Evolutionary conservation across 2,113 vertebrate species (phyloP).

Genomic region (Dicaeum eximium): DNA sequence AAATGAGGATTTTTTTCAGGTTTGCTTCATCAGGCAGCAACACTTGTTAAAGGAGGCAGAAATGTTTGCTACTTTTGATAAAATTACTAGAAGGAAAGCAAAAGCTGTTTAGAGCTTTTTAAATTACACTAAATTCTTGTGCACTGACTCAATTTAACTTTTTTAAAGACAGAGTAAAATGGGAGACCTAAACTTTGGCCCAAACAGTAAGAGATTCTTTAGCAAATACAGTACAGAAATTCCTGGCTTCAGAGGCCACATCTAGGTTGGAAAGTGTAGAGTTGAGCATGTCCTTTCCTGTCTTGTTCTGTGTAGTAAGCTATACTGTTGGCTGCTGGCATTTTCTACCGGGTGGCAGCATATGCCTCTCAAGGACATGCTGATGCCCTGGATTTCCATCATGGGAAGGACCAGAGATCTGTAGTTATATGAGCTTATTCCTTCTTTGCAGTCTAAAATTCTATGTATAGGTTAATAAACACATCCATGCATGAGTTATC

Average conservation of each 20-base stretch:
- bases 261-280: not conserved
- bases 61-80: not conserved
- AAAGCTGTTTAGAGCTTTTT: not conserved
- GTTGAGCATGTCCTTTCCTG: not conserved
- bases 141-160: not conserved
- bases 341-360: not conserved
- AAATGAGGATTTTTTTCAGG: not conserved
- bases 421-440: not conserved
- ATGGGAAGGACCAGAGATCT: not conserved
- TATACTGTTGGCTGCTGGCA: not conserved
- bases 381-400: not conserved
- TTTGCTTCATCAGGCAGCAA: not conserved
- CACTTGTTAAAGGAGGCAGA: not conserved
- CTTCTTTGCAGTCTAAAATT: not conserved
- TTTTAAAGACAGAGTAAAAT: not conserved
- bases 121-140: not conserved
- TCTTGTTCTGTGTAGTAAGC: not conserved
- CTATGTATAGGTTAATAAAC: not conserved
- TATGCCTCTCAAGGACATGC: not conserved
- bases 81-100: not conserved
- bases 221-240: not conserved
- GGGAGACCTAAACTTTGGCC: not conserved
- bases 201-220: not conserved
- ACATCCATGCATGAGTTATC: fast-evolving
- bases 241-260: not conserved